Base-by-base conservation (phyloP, 2,888 invertebrate species). In the Stenolophus ochropezus region DNA sequence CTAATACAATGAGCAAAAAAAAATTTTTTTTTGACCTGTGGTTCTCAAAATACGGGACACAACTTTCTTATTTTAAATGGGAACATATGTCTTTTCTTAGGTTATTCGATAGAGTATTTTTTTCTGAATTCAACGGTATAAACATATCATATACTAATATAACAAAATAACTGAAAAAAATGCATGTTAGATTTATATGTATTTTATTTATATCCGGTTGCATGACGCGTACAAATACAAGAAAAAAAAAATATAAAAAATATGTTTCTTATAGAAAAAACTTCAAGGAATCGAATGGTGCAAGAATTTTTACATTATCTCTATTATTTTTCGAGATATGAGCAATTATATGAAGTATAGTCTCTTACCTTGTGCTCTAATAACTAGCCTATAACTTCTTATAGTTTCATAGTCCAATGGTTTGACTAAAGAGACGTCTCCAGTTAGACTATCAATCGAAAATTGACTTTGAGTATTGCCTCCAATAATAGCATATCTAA, bases 401-500 rank as follows among this genome's bases (percentile, higher is more conserved):
- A 95, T 93, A 83, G 94, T 94, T 89, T 99, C 98, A 88, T 96
- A 98, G 88, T 98, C 98, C 82, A 98, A 90, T 0, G 95, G 93
- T 86, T 97, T 96, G 0, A 97, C 95, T 11, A 98, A 90, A 0
- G 95, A 94, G 1, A 97, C 95, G 87, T 98, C 96, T 0, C 99
- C 99, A 82, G 95, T 96, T 85, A 96, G 92, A 79, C 96, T 96
- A 89, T 99, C 98, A 47, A 99, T 98, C 0, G 96, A 94, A 88
- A 99, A 98, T 86, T 97, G 96, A 85, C 96, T 95, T 87, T 96
- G 96, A 0, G 95, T 95, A 90, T 98, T 98, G 21, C 98, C 98
- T 5, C 98, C 97, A 84, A 98, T 98, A 85, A 99, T 97, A 11
- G 96, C 96, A 90, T 97, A 98, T 69, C 98, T 93, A 80, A 99